A percentile compares a stretch with the other conserved stretches of the same genome.
phyloP scores from a whole-genome alignment of 2,113 vertebrate species.

The Zingel zingel region DNA sequence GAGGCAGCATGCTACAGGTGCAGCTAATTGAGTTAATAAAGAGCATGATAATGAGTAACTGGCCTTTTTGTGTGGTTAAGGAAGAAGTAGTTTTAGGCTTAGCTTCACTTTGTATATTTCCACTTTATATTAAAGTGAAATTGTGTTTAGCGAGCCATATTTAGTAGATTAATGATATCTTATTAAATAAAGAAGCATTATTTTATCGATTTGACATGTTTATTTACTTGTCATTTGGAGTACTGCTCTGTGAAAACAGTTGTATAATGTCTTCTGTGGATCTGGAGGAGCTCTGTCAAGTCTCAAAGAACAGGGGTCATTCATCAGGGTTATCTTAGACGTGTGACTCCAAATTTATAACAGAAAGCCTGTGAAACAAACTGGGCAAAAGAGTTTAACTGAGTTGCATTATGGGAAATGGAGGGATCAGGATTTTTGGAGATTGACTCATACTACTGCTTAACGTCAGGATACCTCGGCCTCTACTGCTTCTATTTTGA shows the following conservation, averaged over 20 bases:
- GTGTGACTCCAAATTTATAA: background rate
- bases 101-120: background rate
- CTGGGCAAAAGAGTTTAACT: background rate
- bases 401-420: background rate
- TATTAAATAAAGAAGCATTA: background rate
- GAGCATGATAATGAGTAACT: background rate
- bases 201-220: background rate
- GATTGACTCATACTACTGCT: background rate
- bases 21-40: conserved; percentile 15
- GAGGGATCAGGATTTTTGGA: background rate
- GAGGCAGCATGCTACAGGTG: conserved; percentile 26
- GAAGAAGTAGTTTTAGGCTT: background rate
- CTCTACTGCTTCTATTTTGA: background rate
- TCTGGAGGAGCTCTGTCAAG: background rate
- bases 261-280: background rate
- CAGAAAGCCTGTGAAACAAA: background rate
- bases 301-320: background rate
- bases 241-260: background rate
- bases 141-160: background rate
- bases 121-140: background rate
- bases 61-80: background rate
- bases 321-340: background rate
- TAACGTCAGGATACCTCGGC: background rate
- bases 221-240: background rate
- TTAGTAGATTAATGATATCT: background rate